These are phyloP conservation scores for Chitala chitala DNA, from an alignment of 2,113 vertebrate genomes.

Conservation along the genomic window DNA sequence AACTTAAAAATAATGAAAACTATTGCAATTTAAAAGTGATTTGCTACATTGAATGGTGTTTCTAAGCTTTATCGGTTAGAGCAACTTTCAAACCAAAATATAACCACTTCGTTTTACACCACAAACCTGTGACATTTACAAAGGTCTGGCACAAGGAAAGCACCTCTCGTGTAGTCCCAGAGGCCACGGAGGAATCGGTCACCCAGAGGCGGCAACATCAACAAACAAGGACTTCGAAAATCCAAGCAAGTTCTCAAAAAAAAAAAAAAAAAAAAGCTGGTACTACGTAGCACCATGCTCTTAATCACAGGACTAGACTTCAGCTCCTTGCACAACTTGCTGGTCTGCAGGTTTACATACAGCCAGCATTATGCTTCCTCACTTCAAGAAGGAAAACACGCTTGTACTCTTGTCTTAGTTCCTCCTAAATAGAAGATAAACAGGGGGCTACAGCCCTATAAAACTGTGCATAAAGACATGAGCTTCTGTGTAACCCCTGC, in stretches of 20 bases:
- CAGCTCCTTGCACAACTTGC: neutral
- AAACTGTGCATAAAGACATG: neutral
- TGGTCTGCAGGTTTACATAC: neutral
- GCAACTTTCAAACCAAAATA: conserved; percentile 51
- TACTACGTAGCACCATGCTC: neutral
- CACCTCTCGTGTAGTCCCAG: conserved; percentile 34
- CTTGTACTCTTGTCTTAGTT: neutral
- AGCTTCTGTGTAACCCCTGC: too few species aligned
- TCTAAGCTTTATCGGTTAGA: conserved; percentile 23
- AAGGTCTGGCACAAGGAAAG: conserved; percentile 47
- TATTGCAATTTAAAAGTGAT: too few species aligned
- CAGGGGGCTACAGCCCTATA: neutral
- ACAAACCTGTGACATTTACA: conserved; percentile 57
- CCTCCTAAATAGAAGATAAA: neutral
- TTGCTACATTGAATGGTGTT: conserved; percentile 31
- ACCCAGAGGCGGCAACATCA: too few species aligned
- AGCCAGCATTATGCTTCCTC: neutral
- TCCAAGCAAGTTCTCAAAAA: neutral
- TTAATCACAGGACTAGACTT: neutral
- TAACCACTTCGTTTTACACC: conserved; percentile 11
- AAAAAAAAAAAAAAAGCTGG: neutral
- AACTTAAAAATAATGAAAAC: too few species aligned
- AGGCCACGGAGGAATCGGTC: too few species aligned
- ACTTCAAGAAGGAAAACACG: neutral
- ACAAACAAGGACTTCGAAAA: neutral